Conservation (phyloP, 2,888 invertebrate genomes). For the Mesorhabditis belari region DNA sequence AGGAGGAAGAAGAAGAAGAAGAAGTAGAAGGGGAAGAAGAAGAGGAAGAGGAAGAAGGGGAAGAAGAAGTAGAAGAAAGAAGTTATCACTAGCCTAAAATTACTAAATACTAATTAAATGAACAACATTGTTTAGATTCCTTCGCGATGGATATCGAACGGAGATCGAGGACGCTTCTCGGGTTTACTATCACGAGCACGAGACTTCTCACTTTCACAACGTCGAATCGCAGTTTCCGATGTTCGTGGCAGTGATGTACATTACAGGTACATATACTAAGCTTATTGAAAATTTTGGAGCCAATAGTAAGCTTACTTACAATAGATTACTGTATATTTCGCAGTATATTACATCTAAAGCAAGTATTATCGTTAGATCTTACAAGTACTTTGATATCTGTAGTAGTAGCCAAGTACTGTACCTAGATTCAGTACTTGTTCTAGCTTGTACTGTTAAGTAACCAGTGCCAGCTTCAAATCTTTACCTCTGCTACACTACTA, state of each 20-base stretch:
- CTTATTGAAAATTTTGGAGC: background rate
- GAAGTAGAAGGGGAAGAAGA: conserved; percentile 1
- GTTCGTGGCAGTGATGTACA: conserved; percentile 88
- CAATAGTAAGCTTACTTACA: background rate
- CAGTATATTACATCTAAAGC: background rate
- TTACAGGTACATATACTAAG: conserved; percentile 70
- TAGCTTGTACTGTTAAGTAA: background rate
- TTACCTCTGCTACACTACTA: background rate
- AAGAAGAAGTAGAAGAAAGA: too few relatives aligned
- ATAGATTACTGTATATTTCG: background rate
- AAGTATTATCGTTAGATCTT: too few relatives aligned
- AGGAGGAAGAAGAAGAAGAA: background rate
- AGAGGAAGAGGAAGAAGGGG: conserved; percentile 5
- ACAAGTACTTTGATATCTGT: too few relatives aligned
- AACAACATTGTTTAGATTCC: conserved; percentile 60
- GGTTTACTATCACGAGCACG: conserved; percentile 78
- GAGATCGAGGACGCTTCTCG: conserved; percentile 74
- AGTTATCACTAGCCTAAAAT: background rate
- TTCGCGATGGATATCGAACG: conserved; percentile 86
- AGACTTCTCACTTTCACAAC: conserved; percentile 84
- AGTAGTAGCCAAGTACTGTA: too few relatives aligned
- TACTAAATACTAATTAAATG: background rate
- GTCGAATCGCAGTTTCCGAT: conserved; percentile 97
- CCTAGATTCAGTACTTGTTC: too few relatives aligned
- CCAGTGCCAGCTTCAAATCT: background rate